phyloP scores from a whole-genome alignment of 37 sponge, comb jelly and placozoan species.

The Spongilla lacustris region DNA sequence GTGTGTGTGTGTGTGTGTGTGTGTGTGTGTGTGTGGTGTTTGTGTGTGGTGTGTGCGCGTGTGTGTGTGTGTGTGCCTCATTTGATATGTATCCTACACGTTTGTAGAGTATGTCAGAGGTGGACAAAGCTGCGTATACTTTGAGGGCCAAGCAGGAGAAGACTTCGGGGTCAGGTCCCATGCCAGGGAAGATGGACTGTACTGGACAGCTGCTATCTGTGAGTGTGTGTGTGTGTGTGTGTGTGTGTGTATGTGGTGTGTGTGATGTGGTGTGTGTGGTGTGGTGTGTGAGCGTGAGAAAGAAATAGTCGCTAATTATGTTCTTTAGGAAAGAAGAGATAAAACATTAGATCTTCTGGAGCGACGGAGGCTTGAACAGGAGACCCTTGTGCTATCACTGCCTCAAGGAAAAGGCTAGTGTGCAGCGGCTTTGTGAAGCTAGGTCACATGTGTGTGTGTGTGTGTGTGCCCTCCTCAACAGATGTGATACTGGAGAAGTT shows the following conservation, averaged over 20 bases:
- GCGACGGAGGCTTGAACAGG: background rate
- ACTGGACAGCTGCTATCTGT: slow-evolving; percentile 68
- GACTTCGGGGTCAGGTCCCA: background rate
- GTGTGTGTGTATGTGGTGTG: background rate
- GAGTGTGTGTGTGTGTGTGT: slow-evolving; percentile 16
- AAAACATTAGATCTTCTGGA: background rate
- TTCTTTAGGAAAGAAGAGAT: background rate
- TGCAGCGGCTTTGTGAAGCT: no score
- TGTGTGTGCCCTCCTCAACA: background rate
- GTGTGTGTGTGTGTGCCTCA: background rate
- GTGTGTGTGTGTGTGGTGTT: background rate
- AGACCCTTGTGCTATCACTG: background rate
- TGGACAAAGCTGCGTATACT: slow-evolving; percentile 45
- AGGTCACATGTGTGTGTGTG: no score
- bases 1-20: background rate
- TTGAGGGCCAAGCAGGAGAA: slow-evolving; percentile 63
- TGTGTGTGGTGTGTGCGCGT: background rate
- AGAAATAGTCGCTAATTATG: background rate
- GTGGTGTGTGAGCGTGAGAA: background rate
- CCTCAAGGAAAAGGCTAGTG: background rate
- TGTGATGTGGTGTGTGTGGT: background rate
- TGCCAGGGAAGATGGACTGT: slow-evolving; percentile 51
- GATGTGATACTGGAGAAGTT: slow-evolving; percentile 44
- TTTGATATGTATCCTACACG: background rate
- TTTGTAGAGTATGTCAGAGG: slow-evolving; percentile 54